Evolutionary conservation across 2,113 vertebrate species (phyloP).

Genomic region (Pristiophorus japonicus): DNA sequence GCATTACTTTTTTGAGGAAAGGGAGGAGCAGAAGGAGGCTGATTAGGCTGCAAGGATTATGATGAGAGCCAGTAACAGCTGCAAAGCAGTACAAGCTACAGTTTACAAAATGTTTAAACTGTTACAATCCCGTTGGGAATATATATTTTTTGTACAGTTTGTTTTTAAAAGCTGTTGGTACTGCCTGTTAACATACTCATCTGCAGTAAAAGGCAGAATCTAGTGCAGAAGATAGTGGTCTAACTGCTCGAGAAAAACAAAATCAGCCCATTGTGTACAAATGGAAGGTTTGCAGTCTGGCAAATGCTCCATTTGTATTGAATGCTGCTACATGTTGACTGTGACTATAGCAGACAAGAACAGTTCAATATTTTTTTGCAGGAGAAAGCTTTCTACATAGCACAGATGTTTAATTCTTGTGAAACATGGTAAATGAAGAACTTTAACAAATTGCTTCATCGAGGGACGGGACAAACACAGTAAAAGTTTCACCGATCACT

Average conservation of each 20-base stretch:
- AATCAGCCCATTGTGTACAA: neutral
- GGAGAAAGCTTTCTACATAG: no score
- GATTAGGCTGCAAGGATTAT: neutral
- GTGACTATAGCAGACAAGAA: neutral
- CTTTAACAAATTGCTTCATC: neutral
- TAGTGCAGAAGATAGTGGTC: neutral
- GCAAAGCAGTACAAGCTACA: neutral
- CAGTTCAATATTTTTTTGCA: neutral
- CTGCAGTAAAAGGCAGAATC: neutral
- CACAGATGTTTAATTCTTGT: neutral
- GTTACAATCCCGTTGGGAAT: constrained; percentile 2
- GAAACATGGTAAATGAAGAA: neutral
- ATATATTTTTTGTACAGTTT: neutral
- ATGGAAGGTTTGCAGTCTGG: neutral
- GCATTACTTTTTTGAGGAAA: neutral
- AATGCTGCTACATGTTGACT: no score
- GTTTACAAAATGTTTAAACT: neutral
- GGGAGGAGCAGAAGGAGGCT: neutral
- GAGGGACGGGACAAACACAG: neutral
- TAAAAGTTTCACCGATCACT: neutral
- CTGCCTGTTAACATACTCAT: neutral
- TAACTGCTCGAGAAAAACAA: neutral
- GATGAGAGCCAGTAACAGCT: neutral
- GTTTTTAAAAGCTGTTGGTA: neutral
- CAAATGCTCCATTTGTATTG: no score